These are phyloP conservation scores for Siniperca chuatsi DNA, from an alignment of 2,113 vertebrate genomes.

Conservation along the genomic window DNA sequence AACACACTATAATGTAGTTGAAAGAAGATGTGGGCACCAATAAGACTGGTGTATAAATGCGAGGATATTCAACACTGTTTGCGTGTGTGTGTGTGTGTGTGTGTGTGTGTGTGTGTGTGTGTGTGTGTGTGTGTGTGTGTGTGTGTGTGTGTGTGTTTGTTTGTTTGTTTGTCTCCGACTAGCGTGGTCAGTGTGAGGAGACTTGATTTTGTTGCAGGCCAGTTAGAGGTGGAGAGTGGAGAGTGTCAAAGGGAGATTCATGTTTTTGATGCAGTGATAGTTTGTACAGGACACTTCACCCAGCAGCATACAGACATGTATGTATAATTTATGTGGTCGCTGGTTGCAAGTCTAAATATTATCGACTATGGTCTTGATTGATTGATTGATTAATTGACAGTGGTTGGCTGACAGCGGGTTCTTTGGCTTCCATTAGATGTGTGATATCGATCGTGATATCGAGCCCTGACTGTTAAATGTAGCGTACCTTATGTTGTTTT, in stretches of 20 bases:
- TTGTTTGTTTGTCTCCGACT: slow-evolving; percentile 79
- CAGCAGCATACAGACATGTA: slow-evolving; percentile 27
- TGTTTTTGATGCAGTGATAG: slow-evolving; percentile 90
- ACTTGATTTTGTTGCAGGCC: slow-evolving; percentile 85
- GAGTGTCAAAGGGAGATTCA: slow-evolving; percentile 56
- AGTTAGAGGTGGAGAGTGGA: slow-evolving; percentile 87
- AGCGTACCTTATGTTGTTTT: background rate
- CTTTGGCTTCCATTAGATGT: too few species aligned
- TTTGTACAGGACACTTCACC: slow-evolving; percentile 87
- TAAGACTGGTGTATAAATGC: background rate
- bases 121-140: background rate
- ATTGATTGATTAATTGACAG: too few species aligned
- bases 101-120: background rate
- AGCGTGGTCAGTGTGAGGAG: slow-evolving; percentile 81
- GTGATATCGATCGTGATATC: too few species aligned
- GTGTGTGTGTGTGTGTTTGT: background rate
- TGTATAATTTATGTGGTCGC: too few species aligned
- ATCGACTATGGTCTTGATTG: too few species aligned
- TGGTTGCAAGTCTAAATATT: too few species aligned
- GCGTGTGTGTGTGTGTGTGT: background rate
- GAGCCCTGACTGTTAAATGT: background rate
- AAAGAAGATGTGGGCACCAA: too few species aligned
- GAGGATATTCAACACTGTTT: background rate
- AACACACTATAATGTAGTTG: too few species aligned
- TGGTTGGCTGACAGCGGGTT: too few species aligned